phyloP scores from a whole-genome alignment of 2,888 invertebrate genomes.

The Capitulum mitella region DNA sequence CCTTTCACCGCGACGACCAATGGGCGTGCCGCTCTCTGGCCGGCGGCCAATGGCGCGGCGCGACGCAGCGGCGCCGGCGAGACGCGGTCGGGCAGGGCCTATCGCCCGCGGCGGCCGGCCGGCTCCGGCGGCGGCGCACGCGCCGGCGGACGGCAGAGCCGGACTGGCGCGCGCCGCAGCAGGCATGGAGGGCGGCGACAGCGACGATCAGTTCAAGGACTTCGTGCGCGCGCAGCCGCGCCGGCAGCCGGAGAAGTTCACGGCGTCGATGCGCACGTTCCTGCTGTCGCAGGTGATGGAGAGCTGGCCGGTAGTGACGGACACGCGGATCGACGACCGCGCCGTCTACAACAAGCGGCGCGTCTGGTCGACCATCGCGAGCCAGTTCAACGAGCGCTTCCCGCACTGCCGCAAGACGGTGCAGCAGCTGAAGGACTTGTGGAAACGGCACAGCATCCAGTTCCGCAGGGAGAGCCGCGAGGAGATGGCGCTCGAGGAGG shows the following conservation, averaged over 20 bases:
- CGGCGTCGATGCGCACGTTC: not conserved
- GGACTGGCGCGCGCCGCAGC: not conserved
- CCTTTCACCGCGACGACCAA: slow-evolving; percentile 7
- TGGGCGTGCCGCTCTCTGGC: not conserved
- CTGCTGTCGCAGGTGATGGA: slow-evolving; percentile 10
- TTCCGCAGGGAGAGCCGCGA: slow-evolving; percentile 10
- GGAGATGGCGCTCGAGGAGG: slow-evolving; percentile 7
- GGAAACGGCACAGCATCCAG: slow-evolving; percentile 21
- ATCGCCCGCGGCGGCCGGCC: not conserved
- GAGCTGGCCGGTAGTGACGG: not conserved
- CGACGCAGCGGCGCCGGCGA: not conserved
- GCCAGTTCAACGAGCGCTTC: not conserved
- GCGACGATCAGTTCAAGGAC: not conserved
- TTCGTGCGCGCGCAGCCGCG: not conserved
- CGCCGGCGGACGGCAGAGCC: not conserved
- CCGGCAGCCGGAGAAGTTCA: slow-evolving; percentile 15
- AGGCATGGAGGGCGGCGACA: not conserved
- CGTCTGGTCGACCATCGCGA: not conserved
- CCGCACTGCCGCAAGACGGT: slow-evolving; percentile 1
- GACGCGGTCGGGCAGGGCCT: slow-evolving; percentile 12
- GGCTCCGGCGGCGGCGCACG: not conserved
- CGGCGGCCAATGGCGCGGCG: not conserved
- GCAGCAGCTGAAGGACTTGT: slow-evolving; percentile 22
- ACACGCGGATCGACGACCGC: not conserved
- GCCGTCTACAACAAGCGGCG: slow-evolving; percentile 16